A percentile compares a stretch with the other conserved stretches of the same genome.
Evolutionary conservation across 64 coral and sea anemone species (phyloP).

Genomic region (Astreopora myriophthalma): DNA sequence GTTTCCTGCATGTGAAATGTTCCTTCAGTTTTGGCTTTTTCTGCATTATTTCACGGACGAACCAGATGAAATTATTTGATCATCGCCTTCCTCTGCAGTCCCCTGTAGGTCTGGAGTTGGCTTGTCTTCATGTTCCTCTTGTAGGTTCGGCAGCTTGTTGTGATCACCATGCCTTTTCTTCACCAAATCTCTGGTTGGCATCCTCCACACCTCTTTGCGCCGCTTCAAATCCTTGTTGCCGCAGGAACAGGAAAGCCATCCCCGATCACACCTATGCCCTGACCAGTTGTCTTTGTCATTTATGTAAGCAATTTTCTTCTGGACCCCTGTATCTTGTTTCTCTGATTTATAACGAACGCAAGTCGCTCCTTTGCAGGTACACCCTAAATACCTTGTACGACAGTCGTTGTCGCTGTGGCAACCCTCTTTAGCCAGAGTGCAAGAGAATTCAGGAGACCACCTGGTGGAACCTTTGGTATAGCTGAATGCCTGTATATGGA

Average conservation of each 20-base stretch:
- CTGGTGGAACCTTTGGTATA: background rate
- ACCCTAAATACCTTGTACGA: background rate
- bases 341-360: constrained; percentile 8
- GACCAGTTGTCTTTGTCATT: background rate
- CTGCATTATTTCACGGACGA: background rate
- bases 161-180: background rate
- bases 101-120: background rate
- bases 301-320: background rate
- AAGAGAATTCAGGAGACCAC: background rate
- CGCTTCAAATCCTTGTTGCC: background rate
- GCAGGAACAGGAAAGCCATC: background rate
- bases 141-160: background rate
- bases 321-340: background rate
- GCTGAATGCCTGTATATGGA: background rate
- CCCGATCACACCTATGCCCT: background rate
- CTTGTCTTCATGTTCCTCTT: background rate
- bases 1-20: background rate
- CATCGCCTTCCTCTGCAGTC: background rate
- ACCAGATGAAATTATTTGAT: background rate
- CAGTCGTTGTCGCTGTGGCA: constrained; percentile 39
- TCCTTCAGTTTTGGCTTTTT: background rate
- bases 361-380: constrained; percentile 3
- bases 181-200: background rate
- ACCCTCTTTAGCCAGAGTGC: constrained; percentile 18
- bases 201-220: background rate